A percentile compares a stretch with the other conserved stretches of the same genome.
Evolutionary conservation across 2,113 vertebrate species (phyloP).

Genomic region (Actenoides lindsayi): DNA sequence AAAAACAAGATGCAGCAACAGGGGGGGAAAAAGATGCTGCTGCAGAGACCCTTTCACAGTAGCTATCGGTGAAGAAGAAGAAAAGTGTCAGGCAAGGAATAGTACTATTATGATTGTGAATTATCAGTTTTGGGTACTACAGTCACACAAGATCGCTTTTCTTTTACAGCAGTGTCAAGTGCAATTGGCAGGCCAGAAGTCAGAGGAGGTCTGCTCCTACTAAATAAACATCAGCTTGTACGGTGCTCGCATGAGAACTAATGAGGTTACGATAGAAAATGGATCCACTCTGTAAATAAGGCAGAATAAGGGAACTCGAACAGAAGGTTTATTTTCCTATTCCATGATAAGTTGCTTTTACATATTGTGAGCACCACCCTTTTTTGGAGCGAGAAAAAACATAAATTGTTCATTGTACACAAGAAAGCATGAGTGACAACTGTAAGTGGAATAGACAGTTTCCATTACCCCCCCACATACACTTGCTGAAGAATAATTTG

Average conservation of each 20-base stretch:
- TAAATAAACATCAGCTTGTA: constrained; percentile 44
- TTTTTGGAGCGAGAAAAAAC: constrained; percentile 33
- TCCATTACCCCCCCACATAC: constrained; percentile 79
- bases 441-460: constrained; percentile 84
- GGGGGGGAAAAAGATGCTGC: not conserved
- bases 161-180: constrained; percentile 29
- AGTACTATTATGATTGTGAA: constrained; percentile 6
- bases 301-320: not conserved
- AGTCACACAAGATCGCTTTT: constrained; percentile 22
- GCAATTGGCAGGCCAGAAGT: constrained; percentile 51
- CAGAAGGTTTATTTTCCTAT: not conserved
- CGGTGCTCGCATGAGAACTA: not conserved
- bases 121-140: constrained; percentile 48
- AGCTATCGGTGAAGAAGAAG: not conserved
- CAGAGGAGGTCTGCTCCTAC: constrained; percentile 12
- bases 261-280: constrained; percentile 27
- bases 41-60: not conserved
- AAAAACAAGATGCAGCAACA: not conserved
- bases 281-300: not conserved
- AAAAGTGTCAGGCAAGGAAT: constrained; percentile 25
- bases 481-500: constrained; percentile 80
- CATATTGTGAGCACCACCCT: not conserved
- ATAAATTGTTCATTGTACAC: constrained; percentile 58
- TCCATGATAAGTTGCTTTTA: constrained; percentile 5
- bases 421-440: constrained; percentile 66